Percentiles rank a stretch among this genome's conserved stretches.
phyloP scores from a whole-genome alignment of 2,113 vertebrate genomes.

The Bos indicus region DNA sequence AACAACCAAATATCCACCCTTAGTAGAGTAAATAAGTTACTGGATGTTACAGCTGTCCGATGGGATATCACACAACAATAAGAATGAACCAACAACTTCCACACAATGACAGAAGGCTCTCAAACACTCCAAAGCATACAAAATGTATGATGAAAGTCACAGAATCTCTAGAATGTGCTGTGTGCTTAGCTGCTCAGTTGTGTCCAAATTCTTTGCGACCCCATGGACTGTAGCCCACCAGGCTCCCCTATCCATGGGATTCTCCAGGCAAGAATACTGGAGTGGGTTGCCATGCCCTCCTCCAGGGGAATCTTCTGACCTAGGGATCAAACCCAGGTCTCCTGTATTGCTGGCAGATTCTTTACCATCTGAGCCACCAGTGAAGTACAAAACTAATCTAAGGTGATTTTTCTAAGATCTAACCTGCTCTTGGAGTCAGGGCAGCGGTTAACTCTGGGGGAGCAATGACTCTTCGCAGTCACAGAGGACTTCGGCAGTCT shows the following conservation, averaged over 20 bases:
- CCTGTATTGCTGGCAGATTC: background rate
- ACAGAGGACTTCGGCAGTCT: background rate
- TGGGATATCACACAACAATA: background rate
- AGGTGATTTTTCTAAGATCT: background rate
- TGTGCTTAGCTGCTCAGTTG: background rate
- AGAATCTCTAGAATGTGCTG: background rate
- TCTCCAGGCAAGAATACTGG: background rate
- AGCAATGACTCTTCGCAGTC: background rate
- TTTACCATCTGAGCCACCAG: background rate
- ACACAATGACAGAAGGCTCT: background rate
- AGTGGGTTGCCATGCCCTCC: background rate
- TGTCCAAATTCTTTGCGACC: background rate
- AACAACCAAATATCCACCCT: background rate
- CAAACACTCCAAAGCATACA: background rate
- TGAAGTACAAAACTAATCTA: background rate
- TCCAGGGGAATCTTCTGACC: background rate
- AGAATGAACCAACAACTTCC: background rate
- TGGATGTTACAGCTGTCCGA: background rate
- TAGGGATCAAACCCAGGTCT: background rate
- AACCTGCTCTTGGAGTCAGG: background rate
- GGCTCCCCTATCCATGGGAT: background rate
- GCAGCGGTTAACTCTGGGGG: background rate
- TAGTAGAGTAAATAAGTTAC: background rate
- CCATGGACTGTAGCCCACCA: background rate
- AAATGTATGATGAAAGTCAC: background rate